Percentiles rank a stretch among this genome's conserved stretches.
Evolutionary conservation across 1,140 invertebrate genomes (phyloP).

Genomic region (Lepidurus arcticus): DNA sequence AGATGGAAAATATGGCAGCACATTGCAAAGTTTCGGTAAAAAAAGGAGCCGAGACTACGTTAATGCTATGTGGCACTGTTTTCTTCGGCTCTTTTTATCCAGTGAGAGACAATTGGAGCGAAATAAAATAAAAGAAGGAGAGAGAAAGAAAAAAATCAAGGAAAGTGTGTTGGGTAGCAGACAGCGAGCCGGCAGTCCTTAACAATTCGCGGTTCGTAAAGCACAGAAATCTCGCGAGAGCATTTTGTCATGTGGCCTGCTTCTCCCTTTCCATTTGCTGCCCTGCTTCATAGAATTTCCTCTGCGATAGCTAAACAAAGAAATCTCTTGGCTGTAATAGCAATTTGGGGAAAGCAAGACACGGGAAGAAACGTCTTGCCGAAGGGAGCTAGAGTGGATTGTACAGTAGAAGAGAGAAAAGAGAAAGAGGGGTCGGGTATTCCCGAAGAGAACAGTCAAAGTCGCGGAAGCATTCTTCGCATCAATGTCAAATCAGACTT

Average conservation of each 20-base stretch:
- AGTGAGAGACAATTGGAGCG: background rate
- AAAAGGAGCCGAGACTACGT: too few species aligned
- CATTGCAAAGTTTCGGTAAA: too few species aligned
- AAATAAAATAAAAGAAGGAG: background rate
- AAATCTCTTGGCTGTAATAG: slow-evolving; percentile 4
- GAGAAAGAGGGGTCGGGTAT: background rate
- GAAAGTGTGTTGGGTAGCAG: background rate
- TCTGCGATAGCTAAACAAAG: slow-evolving; percentile 15
- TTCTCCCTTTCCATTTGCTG: background rate
- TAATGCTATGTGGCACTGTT: background rate
- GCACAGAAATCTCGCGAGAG: slow-evolving; percentile 17
- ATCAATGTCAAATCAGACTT: slow-evolving; percentile 22
- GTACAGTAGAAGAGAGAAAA: background rate
- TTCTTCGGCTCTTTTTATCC: background rate
- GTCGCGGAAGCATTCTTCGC: slow-evolving; percentile 13
- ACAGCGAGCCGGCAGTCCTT: slow-evolving; percentile 16
- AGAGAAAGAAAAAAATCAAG: background rate
- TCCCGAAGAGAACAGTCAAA: background rate
- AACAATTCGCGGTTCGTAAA: slow-evolving; percentile 21
- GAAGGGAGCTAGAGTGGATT: background rate
- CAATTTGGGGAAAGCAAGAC: slow-evolving; percentile 12
- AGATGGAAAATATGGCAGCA: too few species aligned
- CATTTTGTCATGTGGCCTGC: slow-evolving; percentile 14
- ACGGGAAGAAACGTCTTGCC: slow-evolving; percentile 14
- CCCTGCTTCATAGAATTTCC: background rate